Evolutionary conservation across 2,797 vertebrate genomes (phyloP), one percentile per base, ranked within the genome.

Genomic region (Manis crassicaudata): DNA sequence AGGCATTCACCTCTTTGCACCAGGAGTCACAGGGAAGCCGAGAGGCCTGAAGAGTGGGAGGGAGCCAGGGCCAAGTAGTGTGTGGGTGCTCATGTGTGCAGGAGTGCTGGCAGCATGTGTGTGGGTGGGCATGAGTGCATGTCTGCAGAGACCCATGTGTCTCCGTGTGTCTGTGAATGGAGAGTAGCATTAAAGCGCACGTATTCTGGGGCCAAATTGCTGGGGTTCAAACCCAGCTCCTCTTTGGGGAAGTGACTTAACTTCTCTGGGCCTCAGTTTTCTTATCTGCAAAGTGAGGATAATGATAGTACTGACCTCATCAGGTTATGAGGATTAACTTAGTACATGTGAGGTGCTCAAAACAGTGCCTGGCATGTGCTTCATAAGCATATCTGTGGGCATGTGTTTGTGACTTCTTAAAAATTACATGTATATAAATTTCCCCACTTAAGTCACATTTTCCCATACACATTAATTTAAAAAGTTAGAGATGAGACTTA

Each of bases 81-180:
- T 13, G 40, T 58, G 21, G 7, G 87, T 4, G 16, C 35, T 13
- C 1, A 0, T 25, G 54, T 0, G 5, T 7, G 67, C 2, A 2
- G 6, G 12, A 6, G 46, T 1, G 25, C 58, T 20, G 18, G 20
- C 2, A 6, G 32, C 21, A 4, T 0, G 7, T 46, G 46, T 12
- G 56, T 21, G 16, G 6, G 20, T 32, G n/a, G 20, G 50, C 0
- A 1, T 27, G 16, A 18, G 37, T 20, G 23, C 29, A 32, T 37
- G 18, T 92, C n/a, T 77, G 70, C 12, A 10, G 52, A 35, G 87
- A n/a, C 75, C 54, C 13, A 6, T 0, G 32, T 6, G 13, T 54
- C 56, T 56, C 20, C 29, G 0, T 29, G 50, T 4, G 23, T 16
- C 27, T 27, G 56, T 54, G 70, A 70, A 23, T 18, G 70, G 62